phyloP scores from a whole-genome alignment of 2,888 invertebrate genomes.

The Hirtodrosophila trivittata region DNA sequence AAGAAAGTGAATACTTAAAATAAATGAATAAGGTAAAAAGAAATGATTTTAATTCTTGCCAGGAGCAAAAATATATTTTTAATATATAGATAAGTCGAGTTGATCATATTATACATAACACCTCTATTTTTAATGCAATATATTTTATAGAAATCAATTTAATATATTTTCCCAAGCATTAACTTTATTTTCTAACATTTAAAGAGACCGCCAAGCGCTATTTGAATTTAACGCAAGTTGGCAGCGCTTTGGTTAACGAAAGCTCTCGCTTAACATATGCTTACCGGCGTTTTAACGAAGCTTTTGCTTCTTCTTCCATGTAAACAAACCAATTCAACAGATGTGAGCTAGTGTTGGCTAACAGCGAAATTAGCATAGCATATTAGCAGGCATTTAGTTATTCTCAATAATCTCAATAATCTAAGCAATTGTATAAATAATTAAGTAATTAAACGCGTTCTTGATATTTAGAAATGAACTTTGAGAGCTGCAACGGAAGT shows the following conservation, averaged over 20 bases:
- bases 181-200: no score
- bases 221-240: constrained; percentile 19
- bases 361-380: not conserved
- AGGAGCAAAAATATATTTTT: no score
- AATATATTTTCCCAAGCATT: no score
- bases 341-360: constrained; percentile 49
- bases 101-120: no score
- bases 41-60: no score
- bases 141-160: no score
- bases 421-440: constrained; percentile 29
- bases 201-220: not conserved
- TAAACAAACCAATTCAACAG: constrained; percentile 59
- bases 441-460: constrained; percentile 33
- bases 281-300: constrained; percentile 36
- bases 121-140: no score
- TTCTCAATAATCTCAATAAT: constrained; percentile 3
- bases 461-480: constrained; percentile 34
- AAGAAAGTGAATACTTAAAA: no score
- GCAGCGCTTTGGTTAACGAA: constrained; percentile 25
- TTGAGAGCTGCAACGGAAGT: constrained; percentile 29
- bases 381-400: constrained; percentile 17
- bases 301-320: constrained; percentile 36
- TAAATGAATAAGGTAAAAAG: no score
- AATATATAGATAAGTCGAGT: no score
- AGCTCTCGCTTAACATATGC: constrained; percentile 11